These are phyloP conservation scores for Oligia strigilis DNA, from an alignment of 2,888 invertebrate genomes.

Conservation along the genomic window DNA sequence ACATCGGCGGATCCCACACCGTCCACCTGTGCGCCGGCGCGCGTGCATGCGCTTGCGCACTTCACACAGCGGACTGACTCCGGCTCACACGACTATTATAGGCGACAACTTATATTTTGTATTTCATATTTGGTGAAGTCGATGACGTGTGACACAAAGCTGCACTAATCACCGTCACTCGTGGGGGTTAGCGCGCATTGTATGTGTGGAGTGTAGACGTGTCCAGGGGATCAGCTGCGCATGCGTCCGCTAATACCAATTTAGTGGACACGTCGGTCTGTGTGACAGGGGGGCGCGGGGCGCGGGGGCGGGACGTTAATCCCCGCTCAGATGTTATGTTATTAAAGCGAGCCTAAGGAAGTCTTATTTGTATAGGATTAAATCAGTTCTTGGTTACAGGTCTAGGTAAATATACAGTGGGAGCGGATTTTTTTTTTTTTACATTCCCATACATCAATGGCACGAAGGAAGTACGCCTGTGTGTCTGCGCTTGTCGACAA, in stretches of 20 bases:
- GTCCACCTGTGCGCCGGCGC: conserved; percentile 37
- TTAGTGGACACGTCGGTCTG: conserved; percentile 16
- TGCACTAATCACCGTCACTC: conserved; percentile 24
- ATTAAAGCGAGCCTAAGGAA: background rate
- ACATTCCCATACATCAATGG: background rate
- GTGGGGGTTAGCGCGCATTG: conserved; percentile 19
- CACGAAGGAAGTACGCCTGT: background rate
- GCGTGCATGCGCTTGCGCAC: background rate
- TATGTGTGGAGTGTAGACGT: conserved; percentile 17
- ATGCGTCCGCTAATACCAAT: conserved; percentile 26
- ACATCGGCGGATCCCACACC: conserved; percentile 62
- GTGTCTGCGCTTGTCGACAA: background rate
- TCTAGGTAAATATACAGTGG: background rate
- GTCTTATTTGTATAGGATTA: conserved; percentile 16
- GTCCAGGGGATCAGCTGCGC: conserved; percentile 23
- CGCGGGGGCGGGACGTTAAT: background rate
- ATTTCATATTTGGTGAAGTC: background rate
- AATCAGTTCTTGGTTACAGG: background rate
- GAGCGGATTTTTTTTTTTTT: background rate
- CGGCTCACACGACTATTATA: conserved; percentile 9
- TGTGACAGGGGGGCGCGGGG: no score
- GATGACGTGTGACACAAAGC: conserved; percentile 34
- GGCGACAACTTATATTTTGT: background rate
- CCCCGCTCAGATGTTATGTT: conserved; percentile 7
- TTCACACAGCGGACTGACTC: background rate